These are phyloP conservation scores for Ciconia boyciana DNA, from an alignment of 2,113 vertebrate genomes.

Conservation along the genomic window DNA sequence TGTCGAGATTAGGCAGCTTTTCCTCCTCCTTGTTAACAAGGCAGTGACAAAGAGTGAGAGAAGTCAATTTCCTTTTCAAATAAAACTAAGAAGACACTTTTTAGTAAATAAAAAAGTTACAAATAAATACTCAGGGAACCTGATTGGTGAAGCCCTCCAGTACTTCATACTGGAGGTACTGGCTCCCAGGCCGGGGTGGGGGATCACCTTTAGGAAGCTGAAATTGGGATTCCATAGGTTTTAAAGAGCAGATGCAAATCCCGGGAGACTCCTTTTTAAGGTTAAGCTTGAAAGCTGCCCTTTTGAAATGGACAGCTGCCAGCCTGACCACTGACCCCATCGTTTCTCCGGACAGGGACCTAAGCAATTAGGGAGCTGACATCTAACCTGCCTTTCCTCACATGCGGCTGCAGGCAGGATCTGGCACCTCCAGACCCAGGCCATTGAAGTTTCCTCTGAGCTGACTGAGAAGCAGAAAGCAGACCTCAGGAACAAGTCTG, in stretches of 20 bases:
- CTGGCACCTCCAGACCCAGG: not conserved
- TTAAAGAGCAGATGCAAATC: not conserved
- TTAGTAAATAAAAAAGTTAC: conserved; percentile 20
- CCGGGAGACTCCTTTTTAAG: not conserved
- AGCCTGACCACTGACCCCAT: conserved; percentile 1
- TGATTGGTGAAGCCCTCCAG: not conserved
- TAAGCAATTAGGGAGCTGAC: not conserved
- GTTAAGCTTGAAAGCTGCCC: conserved; percentile 41
- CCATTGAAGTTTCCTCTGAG: not conserved
- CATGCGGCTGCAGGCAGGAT: not conserved
- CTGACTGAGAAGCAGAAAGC: not conserved
- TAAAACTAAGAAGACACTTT: conserved; percentile 26
- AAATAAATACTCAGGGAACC: not conserved
- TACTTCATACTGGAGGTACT: not conserved
- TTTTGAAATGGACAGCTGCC: conserved; percentile 18
- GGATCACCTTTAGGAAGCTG: not conserved
- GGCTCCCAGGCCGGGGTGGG: not conserved
- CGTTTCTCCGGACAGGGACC: not conserved
- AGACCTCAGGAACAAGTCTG: not conserved
- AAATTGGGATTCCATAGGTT: not conserved
- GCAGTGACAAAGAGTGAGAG: conserved; percentile 54
- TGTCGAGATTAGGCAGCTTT: conserved; percentile 67
- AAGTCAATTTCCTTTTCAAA: conserved; percentile 62
- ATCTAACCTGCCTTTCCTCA: not conserved
- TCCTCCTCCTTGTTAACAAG: conserved; percentile 67